Evolutionary conservation across 1,140 invertebrate genomes (phyloP).

Genomic region (Halotydeus destructor): DNA sequence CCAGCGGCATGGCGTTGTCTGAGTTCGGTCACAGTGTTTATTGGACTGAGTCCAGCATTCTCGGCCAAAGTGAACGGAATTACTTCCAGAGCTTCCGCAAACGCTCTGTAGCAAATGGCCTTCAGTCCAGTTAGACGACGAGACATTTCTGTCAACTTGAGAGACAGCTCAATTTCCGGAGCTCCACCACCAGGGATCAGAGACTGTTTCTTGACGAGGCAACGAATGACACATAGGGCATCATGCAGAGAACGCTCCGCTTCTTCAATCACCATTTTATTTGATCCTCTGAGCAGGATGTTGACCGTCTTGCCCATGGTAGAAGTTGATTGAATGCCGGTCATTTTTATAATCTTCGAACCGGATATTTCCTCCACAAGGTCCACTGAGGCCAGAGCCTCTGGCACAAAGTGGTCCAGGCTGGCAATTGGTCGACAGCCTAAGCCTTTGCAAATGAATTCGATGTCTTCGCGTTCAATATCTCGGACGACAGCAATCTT

Average conservation of each 20-base stretch:
- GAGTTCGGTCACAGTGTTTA: constrained; percentile 87
- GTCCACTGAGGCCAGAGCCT: constrained; percentile 75
- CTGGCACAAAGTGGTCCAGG: constrained; percentile 83
- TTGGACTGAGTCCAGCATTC: constrained; percentile 96
- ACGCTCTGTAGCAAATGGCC: constrained; percentile 76
- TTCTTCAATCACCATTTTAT: constrained; percentile 84
- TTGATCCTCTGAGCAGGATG: constrained; percentile 84
- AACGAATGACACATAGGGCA: constrained; percentile 91
- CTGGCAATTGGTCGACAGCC: constrained; percentile 92
- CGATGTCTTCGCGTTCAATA: constrained; percentile 90
- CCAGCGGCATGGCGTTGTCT: constrained; percentile 75
- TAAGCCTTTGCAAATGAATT: constrained; percentile 83
- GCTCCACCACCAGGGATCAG: constrained; percentile 88
- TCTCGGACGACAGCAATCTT: constrained; percentile 98
- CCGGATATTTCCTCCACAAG: constrained; percentile 77
- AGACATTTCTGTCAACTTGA: constrained; percentile 58
- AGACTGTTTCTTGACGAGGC: constrained; percentile 75
- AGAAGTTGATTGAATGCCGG: constrained; percentile 12
- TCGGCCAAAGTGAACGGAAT: constrained; percentile 96
- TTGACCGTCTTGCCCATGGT: constrained; percentile 49
- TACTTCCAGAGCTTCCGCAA: constrained; percentile 86
- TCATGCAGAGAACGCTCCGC: constrained; percentile 87
- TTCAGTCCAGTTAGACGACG: constrained; percentile 69
- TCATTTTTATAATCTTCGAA: constrained; percentile 79
- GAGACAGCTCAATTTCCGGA: constrained; percentile 79